Percentiles rank a stretch among this genome's conserved stretches.
phyloP scores from a whole-genome alignment of 2,113 vertebrate species.

The Labeo catla region DNA sequence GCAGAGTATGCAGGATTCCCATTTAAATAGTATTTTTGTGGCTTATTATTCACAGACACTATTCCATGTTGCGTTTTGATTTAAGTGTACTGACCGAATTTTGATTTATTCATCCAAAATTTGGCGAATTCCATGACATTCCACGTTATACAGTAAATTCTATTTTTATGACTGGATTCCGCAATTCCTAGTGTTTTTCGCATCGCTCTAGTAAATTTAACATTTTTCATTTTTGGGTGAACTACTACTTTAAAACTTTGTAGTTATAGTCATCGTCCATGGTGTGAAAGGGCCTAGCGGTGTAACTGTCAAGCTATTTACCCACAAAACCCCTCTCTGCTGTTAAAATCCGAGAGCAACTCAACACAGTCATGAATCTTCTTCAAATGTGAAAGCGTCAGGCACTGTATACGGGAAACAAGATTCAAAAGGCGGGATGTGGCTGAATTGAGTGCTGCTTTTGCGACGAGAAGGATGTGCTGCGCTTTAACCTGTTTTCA shows the following conservation, averaged over 20 bases:
- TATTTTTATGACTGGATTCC: too few relatives aligned
- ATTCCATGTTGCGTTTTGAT: too few relatives aligned
- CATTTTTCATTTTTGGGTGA: not conserved
- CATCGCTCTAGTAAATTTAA: too few relatives aligned
- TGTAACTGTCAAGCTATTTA: constrained; percentile 13
- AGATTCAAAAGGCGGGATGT: constrained; percentile 29
- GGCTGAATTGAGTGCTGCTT: constrained; percentile 1
- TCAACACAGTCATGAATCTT: constrained; percentile 23
- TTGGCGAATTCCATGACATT: too few relatives aligned
- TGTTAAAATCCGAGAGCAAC: not conserved
- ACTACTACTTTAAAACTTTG: not conserved
- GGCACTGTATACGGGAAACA: constrained; percentile 36
- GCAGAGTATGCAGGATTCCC: too few relatives aligned
- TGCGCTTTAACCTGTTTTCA: constrained; percentile 46
- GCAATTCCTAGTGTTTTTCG: too few relatives aligned
- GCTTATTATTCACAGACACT: too few relatives aligned
- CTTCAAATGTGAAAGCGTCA: constrained; percentile 44
- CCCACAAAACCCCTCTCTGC: not conserved
- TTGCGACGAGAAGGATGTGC: not conserved
- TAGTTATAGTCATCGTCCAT: not conserved
- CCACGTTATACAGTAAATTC: too few relatives aligned
- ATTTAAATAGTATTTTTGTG: too few relatives aligned
- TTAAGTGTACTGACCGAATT: too few relatives aligned
- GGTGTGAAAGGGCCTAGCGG: not conserved
- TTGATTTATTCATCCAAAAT: too few relatives aligned